Conservation (phyloP, 1,140 invertebrate species). For the Bombus ignitus region DNA sequence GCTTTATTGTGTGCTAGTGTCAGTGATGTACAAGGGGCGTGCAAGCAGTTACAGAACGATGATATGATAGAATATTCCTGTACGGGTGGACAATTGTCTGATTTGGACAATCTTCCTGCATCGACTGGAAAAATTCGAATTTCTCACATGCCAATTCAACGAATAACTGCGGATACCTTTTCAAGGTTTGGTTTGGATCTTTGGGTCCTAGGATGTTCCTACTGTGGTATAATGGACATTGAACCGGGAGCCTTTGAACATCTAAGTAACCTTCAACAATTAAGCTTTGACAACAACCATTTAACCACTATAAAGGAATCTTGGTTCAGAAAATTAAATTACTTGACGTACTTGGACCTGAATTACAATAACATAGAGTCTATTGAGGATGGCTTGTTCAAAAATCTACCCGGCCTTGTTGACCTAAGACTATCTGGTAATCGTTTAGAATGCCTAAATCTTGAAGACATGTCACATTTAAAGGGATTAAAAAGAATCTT, state of each 20-base stretch:
- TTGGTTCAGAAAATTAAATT: conserved; percentile 74
- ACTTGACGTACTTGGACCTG: conserved; percentile 77
- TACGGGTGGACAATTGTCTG: conserved; percentile 65
- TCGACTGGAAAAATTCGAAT: conserved; percentile 74
- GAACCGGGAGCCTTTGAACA: conserved; percentile 71
- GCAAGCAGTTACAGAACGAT: conserved; percentile 64
- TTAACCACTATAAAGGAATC: conserved; percentile 64
- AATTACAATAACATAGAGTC: conserved; percentile 76
- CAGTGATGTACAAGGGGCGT: conserved; percentile 59
- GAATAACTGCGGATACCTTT: conserved; percentile 68
- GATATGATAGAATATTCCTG: conserved; percentile 77
- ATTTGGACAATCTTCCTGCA: conserved; percentile 69
- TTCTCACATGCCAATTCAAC: conserved; percentile 64
- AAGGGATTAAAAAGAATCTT: conserved; percentile 73
- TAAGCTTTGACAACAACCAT: conserved; percentile 75
- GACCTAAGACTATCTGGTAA: conserved; percentile 79
- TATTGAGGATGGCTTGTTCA: conserved; percentile 74
- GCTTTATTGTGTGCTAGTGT: conserved; percentile 39
- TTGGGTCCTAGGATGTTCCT: conserved; percentile 73
- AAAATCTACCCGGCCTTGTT: conserved; percentile 68
- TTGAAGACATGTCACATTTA: conserved; percentile 68
- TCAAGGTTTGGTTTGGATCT: conserved; percentile 73
- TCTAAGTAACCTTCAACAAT: conserved; percentile 74
- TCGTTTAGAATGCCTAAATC: conserved; percentile 74
- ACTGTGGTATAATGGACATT: conserved; percentile 75